phyloP scores from a whole-genome alignment of 2,888 invertebrate species.

The Phasia obesa region DNA sequence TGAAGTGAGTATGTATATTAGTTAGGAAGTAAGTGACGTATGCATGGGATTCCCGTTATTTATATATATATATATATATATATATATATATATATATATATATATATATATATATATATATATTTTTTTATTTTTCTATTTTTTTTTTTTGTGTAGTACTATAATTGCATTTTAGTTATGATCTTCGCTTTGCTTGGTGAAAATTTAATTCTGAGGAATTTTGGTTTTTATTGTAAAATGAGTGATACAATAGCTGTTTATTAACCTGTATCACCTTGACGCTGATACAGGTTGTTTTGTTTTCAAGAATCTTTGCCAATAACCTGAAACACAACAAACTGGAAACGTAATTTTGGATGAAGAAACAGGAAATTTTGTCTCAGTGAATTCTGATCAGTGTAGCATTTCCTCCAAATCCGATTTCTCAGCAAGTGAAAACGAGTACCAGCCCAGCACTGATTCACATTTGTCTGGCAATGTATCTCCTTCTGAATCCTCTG shows the following conservation, averaged over 20 bases:
- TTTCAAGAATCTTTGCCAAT: constrained; percentile 23
- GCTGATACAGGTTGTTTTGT: not conserved
- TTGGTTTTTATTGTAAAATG: constrained; percentile 1
- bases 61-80: no score
- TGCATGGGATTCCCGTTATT: constrained; percentile 5
- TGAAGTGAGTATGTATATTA: not conserved
- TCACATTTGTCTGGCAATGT: constrained; percentile 49
- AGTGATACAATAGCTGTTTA: not conserved
- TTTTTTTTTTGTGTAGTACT: constrained; percentile 1
- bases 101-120: no score
- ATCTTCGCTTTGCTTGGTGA: constrained; percentile 13
- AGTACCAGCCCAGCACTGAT: constrained; percentile 43
- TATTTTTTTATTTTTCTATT: not conserved
- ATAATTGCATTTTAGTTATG: constrained; percentile 17
- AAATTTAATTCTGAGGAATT: constrained; percentile 7
- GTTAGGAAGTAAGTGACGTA: constrained; percentile 13
- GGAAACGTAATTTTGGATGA: constrained; percentile 5
- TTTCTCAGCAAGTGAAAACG: constrained; percentile 17
- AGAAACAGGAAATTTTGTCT: constrained; percentile 17
- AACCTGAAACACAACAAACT: constrained; percentile 36
- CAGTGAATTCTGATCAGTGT: constrained; percentile 1
- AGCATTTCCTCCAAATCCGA: constrained; percentile 11
- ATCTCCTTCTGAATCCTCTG: constrained; percentile 61
- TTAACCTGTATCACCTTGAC: no score
- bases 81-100: no score